Conservation (phyloP, 1,140 invertebrate genomes). For the Diachasma alloeum region DNA sequence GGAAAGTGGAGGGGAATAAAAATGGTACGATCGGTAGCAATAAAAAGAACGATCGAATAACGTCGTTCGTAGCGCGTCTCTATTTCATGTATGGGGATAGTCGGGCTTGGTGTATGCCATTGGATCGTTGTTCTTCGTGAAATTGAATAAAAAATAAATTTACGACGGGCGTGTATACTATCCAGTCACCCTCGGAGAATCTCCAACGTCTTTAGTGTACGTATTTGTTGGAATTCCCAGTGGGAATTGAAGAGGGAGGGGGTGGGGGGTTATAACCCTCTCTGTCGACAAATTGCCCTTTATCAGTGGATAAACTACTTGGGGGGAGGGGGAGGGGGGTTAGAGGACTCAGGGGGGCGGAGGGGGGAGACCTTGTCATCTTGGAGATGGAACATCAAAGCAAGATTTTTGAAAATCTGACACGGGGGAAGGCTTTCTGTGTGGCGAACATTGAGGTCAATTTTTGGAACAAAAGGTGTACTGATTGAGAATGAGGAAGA, state of each 20-base stretch:
- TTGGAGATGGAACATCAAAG: background rate
- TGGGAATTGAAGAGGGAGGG: background rate
- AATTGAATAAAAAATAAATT: constrained; percentile 18
- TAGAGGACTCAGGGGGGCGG: background rate
- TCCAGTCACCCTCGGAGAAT: background rate
- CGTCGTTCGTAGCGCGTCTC: constrained; percentile 1
- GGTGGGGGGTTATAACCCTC: background rate
- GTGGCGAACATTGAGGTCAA: too few relatives aligned
- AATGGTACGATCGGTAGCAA: background rate
- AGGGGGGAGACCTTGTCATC: background rate
- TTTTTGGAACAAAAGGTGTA: too few relatives aligned
- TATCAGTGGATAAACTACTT: background rate
- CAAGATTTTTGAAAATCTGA: too few relatives aligned
- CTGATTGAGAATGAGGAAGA: too few relatives aligned
- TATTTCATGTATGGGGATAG: background rate
- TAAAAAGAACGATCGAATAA: constrained; percentile 16
- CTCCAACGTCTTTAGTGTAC: background rate
- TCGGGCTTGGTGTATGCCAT: background rate
- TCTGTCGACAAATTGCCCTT: background rate
- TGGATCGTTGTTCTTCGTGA: background rate
- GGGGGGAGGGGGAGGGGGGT: too few relatives aligned
- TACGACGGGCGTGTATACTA: background rate
- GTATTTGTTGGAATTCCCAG: background rate
- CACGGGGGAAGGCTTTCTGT: too few relatives aligned
- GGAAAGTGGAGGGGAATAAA: background rate